Base-by-base conservation (phyloP, 2,113 vertebrate species). In the Paratilapia polleni region DNA sequence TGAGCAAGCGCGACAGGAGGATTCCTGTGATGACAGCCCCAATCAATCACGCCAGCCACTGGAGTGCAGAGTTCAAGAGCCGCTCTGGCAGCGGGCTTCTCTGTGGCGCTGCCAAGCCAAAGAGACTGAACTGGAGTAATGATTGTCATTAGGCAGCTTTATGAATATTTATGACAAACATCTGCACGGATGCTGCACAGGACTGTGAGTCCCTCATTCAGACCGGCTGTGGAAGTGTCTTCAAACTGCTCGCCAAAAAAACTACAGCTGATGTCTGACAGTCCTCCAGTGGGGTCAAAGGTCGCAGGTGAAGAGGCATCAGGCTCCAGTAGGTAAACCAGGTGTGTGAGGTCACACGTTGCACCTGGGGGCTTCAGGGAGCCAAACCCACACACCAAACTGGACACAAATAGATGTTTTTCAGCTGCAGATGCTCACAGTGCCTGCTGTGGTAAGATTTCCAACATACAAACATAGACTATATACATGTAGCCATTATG, bases 111-210 rank as follows among this genome's bases (percentile, higher is more conserved):
- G 94, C 86, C 92, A 96, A 95, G 68, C 83, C 64, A 43, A 80
- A 78, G 86, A 81, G 52, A 38, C 83, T 11, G 86, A 87, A 74
- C 88, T 66, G 88, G 92, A 94, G 90, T 91, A 91, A 94, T 93
- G 90, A 92, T 92, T 82, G 89, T 85, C 85, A 92, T 94, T 93
- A 94, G 83, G 81, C 66, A 49, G 85, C 75, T 84, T 92, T 90
- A 94, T 94, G 91, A 93, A 93, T 93, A 95, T 95, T 93, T 89
- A 95, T 94, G 93, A 87, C 86, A 80, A 92, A 91, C 91, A 94
- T 92, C 92, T 93, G 90, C 87, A 92, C 3, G 22, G 52, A 57
- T 38, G 78, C 26, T 52, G 28, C 54, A 19, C 14, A 4, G 38
- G 54, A 26, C 13, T 38, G 49, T 4, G 24, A 78, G 61, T 68